These are phyloP conservation scores for Lasioglossum villosulum DNA, from an alignment of 2,888 invertebrate species.

Conservation along the genomic window DNA sequence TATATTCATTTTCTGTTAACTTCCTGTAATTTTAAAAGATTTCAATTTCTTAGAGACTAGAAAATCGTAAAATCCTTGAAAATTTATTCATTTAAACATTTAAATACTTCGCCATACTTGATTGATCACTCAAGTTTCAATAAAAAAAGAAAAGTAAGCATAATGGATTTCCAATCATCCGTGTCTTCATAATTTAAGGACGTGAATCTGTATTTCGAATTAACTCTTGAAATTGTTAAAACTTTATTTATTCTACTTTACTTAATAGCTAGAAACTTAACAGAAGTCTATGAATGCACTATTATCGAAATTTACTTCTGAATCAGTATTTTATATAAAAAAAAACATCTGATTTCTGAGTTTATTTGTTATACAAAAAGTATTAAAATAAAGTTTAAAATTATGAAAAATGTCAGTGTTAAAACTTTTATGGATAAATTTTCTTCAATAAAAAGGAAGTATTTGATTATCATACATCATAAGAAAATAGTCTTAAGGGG, in stretches of 20 bases:
- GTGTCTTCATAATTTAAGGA: neutral
- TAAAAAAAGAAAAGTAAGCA: neutral
- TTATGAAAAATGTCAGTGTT: neutral
- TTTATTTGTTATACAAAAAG: neutral
- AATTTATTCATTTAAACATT: neutral
- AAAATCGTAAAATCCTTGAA: neutral
- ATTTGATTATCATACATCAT: conserved; percentile 18
- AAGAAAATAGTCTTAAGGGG: conserved; percentile 11
- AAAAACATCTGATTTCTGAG: neutral
- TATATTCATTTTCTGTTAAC: conserved; percentile 11
- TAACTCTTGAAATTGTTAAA: neutral
- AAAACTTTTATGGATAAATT: conserved; percentile 12
- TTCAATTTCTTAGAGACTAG: neutral
- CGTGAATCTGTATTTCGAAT: conserved; percentile 7
- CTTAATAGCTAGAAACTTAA: neutral
- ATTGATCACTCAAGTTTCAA: conserved; percentile 10
- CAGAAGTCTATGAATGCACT: neutral
- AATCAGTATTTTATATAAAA: neutral
- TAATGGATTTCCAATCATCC: conserved; percentile 1
- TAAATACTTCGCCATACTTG: conserved; percentile 12
- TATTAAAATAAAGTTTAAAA: conserved; percentile 5
- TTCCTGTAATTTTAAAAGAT: neutral
- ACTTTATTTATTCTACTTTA: conserved; percentile 21
- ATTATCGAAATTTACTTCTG: conserved; percentile 5
- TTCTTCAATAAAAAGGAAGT: neutral